Evolutionary conservation across 2,888 invertebrate genomes (phyloP), one percentile per base, ranked within the genome.

Genomic region (Phaonia tiefii): DNA sequence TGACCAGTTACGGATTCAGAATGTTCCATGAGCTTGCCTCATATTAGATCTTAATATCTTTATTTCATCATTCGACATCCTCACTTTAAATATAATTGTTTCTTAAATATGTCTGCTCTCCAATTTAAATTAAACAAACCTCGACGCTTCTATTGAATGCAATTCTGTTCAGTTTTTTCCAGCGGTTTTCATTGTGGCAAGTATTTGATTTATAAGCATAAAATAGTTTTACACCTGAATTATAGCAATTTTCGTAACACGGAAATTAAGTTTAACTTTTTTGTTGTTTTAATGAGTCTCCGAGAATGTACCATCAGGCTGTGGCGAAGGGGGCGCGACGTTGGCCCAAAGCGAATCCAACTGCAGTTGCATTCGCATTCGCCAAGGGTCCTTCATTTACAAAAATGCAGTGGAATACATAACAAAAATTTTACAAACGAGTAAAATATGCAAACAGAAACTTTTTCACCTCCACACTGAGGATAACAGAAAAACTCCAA

Each of bases 171-270:
- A 25, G 7, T 58, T 39, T 56, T 37, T 69, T 54, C n/a, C n/a
- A n/a, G n/a, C n/a, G n/a, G n/a, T n/a, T n/a, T 71, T 31, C 46
- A 63, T 72, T 60, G 60, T 72, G 60, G 37, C 54, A 65, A 54
- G 51, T 37, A 37, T 63, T 77, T 71, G 66, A 78, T 73, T 73
- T 73, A 69, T 73, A 71, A 66, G 26, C 56, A 42, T 26, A 65
- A 65, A 76, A 66, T 76, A 65, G 31, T 71, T 76, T 71, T 70
- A 58, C 76, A 78, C 73, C 69, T 66, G 65, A 70, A 79, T 70
- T 66, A 58, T 71, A 75, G 49, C 70, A 79, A 71, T 71, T 71
- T 71, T 49, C 70, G 58, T 42, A 72, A 54, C 76, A 65, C 65
- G 65, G 65, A 70, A 71, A 76, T 76, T 63, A 71, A 65, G 76